phyloP scores from a whole-genome alignment of 2,113 vertebrate genomes.

The Micromys minutus region DNA sequence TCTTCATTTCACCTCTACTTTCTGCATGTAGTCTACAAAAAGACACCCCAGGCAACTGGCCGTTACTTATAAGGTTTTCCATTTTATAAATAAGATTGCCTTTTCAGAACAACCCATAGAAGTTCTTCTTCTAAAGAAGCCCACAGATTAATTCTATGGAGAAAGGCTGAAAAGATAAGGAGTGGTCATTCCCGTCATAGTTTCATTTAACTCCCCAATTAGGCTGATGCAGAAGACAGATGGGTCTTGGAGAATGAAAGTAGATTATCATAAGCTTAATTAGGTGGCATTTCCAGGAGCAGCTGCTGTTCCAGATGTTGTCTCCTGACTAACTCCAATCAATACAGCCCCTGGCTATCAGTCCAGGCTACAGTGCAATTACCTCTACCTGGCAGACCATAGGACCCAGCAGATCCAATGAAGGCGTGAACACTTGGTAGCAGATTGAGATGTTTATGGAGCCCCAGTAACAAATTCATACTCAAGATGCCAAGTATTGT shows the following conservation, averaged over 20 bases:
- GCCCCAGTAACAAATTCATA: neutral
- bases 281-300: constrained; percentile 65
- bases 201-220: constrained; percentile 70
- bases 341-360: constrained; percentile 64
- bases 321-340: constrained; percentile 69
- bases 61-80: neutral
- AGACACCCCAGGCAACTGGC: neutral
- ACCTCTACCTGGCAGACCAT: constrained; percentile 30
- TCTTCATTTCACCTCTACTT: neutral
- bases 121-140: neutral
- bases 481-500: neutral
- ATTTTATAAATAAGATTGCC: constrained; percentile 20
- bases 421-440: constrained; percentile 23
- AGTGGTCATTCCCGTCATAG: constrained; percentile 67
- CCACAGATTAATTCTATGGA: neutral
- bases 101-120: neutral
- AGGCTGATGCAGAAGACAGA: constrained; percentile 71
- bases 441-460: constrained; percentile 40
- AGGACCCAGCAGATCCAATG: constrained; percentile 49
- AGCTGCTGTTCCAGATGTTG: constrained; percentile 77
- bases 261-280: constrained; percentile 76
- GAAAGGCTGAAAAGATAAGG: constrained; percentile 18
- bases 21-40: neutral
- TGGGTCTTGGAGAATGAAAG: constrained; percentile 70
- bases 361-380: constrained; percentile 42